Percentiles rank a stretch among this genome's conserved stretches.
These are phyloP conservation scores for Myrmecobius fasciatus DNA, from an alignment of 2,113 vertebrate genomes.

Conservation along the genomic window DNA sequence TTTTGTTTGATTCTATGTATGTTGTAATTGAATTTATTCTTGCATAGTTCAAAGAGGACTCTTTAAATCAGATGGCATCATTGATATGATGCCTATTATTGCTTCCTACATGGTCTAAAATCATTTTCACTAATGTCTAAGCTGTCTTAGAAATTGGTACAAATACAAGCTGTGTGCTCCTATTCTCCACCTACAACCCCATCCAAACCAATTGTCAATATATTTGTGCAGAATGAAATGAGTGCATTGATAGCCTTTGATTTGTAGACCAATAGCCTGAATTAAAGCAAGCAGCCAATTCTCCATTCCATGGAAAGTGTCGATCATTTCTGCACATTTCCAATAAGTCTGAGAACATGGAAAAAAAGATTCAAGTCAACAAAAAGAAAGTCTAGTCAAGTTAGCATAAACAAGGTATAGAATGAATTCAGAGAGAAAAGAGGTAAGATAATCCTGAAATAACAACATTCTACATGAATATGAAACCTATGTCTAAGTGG, in stretches of 20 bases:
- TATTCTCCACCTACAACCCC: neutral
- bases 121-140: neutral
- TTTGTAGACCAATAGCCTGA: neutral
- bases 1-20: neutral
- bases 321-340: neutral
- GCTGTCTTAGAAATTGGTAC: neutral
- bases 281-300: neutral
- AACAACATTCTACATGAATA: neutral
- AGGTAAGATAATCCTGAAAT: neutral
- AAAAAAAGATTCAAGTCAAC: neutral
- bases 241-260: neutral
- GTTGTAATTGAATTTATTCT: neutral
- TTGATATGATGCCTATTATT: neutral
- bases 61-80: neutral
- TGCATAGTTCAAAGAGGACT: neutral
- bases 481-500: neutral
- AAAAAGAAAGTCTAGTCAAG: neutral
- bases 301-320: neutral
- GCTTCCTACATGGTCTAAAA: neutral
- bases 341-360: neutral
- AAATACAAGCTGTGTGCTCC: neutral
- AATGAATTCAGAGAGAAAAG: neutral
- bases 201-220: neutral
- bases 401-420: neutral
- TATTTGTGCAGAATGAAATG: neutral